Evolutionary conservation across 2,888 invertebrate genomes (phyloP).

Genomic region (Phengaris arion): DNA sequence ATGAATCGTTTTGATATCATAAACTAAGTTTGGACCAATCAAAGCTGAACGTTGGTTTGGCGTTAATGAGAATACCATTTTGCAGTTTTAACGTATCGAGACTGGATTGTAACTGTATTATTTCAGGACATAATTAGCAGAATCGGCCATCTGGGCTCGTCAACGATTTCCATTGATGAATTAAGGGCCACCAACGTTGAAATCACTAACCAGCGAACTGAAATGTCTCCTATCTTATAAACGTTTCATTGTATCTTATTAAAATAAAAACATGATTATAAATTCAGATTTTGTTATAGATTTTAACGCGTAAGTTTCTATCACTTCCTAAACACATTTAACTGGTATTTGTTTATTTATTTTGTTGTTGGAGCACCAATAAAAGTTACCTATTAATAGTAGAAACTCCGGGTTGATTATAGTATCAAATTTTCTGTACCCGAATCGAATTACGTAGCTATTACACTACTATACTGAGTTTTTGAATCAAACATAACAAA

Average conservation of each 20-base stretch:
- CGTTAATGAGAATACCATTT: no score
- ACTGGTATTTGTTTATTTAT: conserved; percentile 8
- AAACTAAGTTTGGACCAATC: no score
- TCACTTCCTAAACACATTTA: conserved; percentile 9
- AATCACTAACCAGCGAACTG: background rate
- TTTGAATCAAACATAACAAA: no score
- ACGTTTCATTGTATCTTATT: background rate
- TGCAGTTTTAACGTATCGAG: no score
- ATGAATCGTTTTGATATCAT: no score
- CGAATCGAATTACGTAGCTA: background rate
- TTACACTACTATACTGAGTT: no score
- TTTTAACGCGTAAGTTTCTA: background rate
- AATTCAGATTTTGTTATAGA: background rate
- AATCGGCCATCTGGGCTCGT: no score
- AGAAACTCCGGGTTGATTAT: background rate
- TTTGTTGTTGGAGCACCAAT: background rate
- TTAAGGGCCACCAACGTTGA: no score
- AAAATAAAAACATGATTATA: background rate
- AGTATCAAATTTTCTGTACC: background rate
- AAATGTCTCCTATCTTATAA: background rate
- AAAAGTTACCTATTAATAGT: background rate
- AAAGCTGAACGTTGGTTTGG: no score
- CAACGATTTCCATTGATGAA: no score
- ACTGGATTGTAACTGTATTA: no score
- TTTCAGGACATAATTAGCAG: no score